Conservation (phyloP, 2,888 invertebrate species). For the Papilio gigon region DNA sequence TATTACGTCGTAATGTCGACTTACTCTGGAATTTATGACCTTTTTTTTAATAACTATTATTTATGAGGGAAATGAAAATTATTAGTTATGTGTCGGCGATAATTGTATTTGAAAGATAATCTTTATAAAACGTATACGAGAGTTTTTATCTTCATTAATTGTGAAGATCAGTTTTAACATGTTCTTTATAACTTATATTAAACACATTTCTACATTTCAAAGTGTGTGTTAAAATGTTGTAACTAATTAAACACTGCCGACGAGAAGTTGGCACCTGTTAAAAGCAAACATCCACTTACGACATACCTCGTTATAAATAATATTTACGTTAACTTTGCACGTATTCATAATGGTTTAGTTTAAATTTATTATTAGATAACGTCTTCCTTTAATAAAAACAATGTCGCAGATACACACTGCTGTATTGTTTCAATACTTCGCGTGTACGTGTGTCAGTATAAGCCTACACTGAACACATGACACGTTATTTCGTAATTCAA, state of each 20-base stretch:
- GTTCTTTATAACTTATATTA: background rate
- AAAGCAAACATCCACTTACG: slow-evolving; percentile 29
- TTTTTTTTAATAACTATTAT: too few species aligned
- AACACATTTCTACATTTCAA: background rate
- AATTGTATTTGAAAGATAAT: too few species aligned
- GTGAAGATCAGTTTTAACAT: background rate
- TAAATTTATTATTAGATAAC: slow-evolving; percentile 53
- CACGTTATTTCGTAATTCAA: slow-evolving; percentile 11
- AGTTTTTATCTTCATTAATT: background rate
- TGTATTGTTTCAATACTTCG: slow-evolving; percentile 18
- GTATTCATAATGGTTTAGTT: slow-evolving; percentile 29
- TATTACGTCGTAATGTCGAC: background rate
- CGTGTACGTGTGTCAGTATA: slow-evolving; percentile 25
- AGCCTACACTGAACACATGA: slow-evolving; percentile 23
- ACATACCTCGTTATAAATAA: slow-evolving; percentile 34
- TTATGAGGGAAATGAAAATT: too few species aligned
- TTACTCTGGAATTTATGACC: background rate
- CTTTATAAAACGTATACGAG: too few species aligned
- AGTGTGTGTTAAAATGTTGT: background rate
- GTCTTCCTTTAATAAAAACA: slow-evolving; percentile 34
- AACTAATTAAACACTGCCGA: background rate
- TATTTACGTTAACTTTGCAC: slow-evolving; percentile 44
- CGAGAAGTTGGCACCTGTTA: slow-evolving; percentile 12
- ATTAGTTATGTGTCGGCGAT: too few species aligned
- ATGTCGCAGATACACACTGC: slow-evolving; percentile 5